Base-by-base conservation (phyloP, 1,140 invertebrate species). In the Onthophagus taurus region DNA sequence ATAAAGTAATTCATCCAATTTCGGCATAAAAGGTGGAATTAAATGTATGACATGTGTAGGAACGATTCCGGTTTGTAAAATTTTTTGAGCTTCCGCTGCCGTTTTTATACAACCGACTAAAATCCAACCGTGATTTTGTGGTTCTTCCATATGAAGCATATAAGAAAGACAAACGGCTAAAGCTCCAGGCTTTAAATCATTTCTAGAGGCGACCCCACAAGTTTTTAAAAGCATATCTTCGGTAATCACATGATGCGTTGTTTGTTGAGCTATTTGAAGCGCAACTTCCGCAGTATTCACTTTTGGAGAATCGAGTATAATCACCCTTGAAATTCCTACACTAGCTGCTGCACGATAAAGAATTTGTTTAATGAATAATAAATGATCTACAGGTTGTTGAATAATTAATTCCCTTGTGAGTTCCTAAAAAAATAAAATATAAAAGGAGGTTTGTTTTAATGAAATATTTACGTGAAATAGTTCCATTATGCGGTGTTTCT, bases 401-500 rank as follows among this genome's bases (percentile, higher is more conserved):
- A 73, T 67, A 1, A 70, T 41, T 29, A 73, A 52, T 53, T 69
- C 63, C 18, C 58, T 59, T 2, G 63, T 59, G 17, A 74, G 49
- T 52, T 74, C 71, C 66, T 55, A 45, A 46, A 39, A 31, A 29
- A 17, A 31, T 20, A 29, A 4, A 37, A n/a, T n/a, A 19, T 29
- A 20, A n/a, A 26, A 12, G 31, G 2, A 21, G 8, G 39, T 44
- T 31, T 11, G 24, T 46, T 43, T 48, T 7, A 17, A 19, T 26
- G 24, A 35, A 34, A 24, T 14, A 50, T 45, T 51, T 42, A 69
- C 68, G 42, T 71, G 59, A 53, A 72, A 72, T 6, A 74, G 51
- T 59, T 72, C 70, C 30, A 67, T 68, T 49, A 74, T 67, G 44
- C 64, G 57, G 51, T 74, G 66, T 46, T 70, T 72, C 45, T 74